These are phyloP conservation scores for Mercenaria mercenaria DNA, from an alignment of 1,140 invertebrate genomes.

Conservation along the genomic window DNA sequence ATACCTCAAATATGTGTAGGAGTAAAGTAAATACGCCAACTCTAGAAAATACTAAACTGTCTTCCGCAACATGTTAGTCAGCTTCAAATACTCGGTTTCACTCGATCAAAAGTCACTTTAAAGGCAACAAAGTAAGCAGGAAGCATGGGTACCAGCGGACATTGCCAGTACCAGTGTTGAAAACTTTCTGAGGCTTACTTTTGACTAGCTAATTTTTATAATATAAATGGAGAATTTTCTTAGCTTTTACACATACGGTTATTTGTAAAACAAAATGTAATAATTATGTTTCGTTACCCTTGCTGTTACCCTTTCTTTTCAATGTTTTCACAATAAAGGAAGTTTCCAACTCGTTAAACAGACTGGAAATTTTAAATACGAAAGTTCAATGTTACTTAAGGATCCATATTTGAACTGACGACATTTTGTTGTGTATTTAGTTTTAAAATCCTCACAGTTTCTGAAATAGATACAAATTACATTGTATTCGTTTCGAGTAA, in stretches of 20 bases:
- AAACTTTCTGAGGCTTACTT: slow-evolving; percentile 80
- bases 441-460: too few species aligned
- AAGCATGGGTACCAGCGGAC: too few species aligned
- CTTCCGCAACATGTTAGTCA: slow-evolving; percentile 76
- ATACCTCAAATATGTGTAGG: slow-evolving; percentile 73
- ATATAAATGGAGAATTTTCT: background rate
- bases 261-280: slow-evolving; percentile 75
- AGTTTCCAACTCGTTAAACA: slow-evolving; percentile 78
- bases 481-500: too few species aligned
- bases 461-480: too few species aligned
- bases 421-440: too few species aligned
- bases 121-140: too few species aligned
- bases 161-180: too few species aligned
- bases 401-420: too few species aligned
- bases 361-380: too few species aligned
- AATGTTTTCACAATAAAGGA: slow-evolving; percentile 77
- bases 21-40: slow-evolving; percentile 65
- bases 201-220: slow-evolving; percentile 71
- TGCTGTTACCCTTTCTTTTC: slow-evolving; percentile 69
- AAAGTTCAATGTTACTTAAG: too few species aligned
- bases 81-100: slow-evolving; percentile 90
- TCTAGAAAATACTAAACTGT: slow-evolving; percentile 74
- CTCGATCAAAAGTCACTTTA: slow-evolving; percentile 93
- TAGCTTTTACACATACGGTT: slow-evolving; percentile 74
- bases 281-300: slow-evolving; percentile 73